Base-by-base conservation (phyloP, 2,113 vertebrate species). In the Dromiciops gliroides region DNA sequence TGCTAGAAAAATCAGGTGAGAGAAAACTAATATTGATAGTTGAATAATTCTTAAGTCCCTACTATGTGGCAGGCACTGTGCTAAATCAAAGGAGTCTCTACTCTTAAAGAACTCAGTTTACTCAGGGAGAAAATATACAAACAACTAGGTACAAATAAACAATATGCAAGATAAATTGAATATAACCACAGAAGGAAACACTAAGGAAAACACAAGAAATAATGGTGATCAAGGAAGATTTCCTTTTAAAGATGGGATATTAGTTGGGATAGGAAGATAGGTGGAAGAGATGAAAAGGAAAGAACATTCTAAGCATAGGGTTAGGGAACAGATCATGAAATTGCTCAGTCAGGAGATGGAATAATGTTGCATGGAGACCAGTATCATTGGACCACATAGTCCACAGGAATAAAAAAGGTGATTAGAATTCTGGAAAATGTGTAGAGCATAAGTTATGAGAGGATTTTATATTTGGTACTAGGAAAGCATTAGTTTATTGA, bases 261-360 rank as follows among this genome's bases (percentile, higher is more conserved):
- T 6, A n/a, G 16, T 83, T 83, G 37, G 5, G 10, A 8, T 23
- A n/a, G 37, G 16, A 83, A 83, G n/a, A 4, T 83, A 44, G 14
- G 37, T 19, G 16, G 31, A 10, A 75, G 4, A 75, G 67, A 75
- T 75, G 67, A 75, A 37, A 75, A 75, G 3, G 0, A 28, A 60
- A 60, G 2, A 37, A 37, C 11, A 14, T 37, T 67, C 12, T 67
- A 67, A 8, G 37, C n/a, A 44, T 44, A 6, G 26, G 67, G 16
- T 0, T 23, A 0, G 11, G 31, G 28, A 1, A 16, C 14, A 83
- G 16, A 0, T n/a, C n/a, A 0, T 44, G 1, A 44, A 83, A 44
- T 60, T 19, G 6, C 14, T 83, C 67, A 83, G 14, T 83, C 4
- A 83, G 37, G n/a, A 83, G n/a, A 22, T 44, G 37, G 37, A 83